Evolutionary conservation across 2,113 vertebrate species (phyloP).

Genomic region (Petaurus breviceps): DNA sequence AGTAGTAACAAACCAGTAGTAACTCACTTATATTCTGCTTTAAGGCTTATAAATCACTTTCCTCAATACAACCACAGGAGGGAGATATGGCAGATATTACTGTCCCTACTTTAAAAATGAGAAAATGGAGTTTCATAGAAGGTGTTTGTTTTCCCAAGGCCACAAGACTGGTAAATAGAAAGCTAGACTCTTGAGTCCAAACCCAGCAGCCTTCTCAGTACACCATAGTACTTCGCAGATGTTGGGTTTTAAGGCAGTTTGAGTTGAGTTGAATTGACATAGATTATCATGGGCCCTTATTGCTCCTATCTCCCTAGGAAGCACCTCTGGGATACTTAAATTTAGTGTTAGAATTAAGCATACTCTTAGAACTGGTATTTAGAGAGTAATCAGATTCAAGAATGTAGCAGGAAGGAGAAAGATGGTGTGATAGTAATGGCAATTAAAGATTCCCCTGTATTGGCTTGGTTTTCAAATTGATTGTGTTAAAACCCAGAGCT

Average conservation of each 20-base stretch:
- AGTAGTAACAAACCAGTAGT: neutral
- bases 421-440: no score
- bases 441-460: no score
- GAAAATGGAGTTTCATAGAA: neutral
- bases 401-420: neutral
- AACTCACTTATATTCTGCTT: neutral
- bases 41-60: neutral
- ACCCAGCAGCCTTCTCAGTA: neutral
- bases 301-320: neutral
- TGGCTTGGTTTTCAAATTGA: no score
- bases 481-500: no score
- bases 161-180: neutral
- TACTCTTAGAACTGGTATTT: neutral
- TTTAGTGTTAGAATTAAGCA: neutral
- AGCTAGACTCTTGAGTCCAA: neutral
- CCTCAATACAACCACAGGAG: neutral
- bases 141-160: neutral
- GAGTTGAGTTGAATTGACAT: neutral
- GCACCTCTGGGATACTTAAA: neutral
- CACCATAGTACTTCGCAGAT: neutral
- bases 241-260: neutral
- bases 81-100: neutral
- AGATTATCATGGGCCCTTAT: neutral
- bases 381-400: neutral
- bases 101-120: neutral